Percentiles rank a stretch among this genome's conserved stretches.
phyloP scores from a whole-genome alignment of 2,888 invertebrate species.

The Phytoseiulus persimilis region DNA sequence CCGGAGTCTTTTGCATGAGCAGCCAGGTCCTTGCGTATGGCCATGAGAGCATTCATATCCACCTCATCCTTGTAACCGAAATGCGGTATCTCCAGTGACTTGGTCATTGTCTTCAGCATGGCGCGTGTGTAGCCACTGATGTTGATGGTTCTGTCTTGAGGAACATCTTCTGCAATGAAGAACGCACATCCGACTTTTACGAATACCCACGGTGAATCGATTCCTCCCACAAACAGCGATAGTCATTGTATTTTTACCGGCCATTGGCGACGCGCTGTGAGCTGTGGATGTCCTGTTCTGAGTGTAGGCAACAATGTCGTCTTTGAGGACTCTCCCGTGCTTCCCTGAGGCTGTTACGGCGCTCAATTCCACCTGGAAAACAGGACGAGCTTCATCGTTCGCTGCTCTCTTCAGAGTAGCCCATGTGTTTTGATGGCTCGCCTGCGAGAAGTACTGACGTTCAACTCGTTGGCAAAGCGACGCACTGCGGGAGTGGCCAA shows the following conservation, averaged over 20 bases:
- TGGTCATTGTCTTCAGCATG: conserved; percentile 94
- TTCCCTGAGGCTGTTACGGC: conserved; percentile 71
- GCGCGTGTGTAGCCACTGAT: conserved; percentile 75
- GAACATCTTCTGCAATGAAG: background rate
- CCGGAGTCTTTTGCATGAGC: conserved; percentile 54
- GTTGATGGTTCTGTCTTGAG: conserved; percentile 57
- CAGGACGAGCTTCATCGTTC: background rate
- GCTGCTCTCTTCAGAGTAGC: background rate
- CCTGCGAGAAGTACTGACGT: no score
- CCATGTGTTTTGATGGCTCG: no score
- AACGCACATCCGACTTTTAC: conserved; percentile 41
- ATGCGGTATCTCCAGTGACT: conserved; percentile 78
- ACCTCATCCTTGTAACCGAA: conserved; percentile 92
- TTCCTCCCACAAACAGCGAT: no score
- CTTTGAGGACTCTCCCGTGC: conserved; percentile 83
- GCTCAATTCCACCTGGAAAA: conserved; percentile 59
- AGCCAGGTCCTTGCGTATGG: conserved; percentile 61
- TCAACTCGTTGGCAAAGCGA: conserved; percentile 78
- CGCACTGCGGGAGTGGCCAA: conserved; percentile 90
- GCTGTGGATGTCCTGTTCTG: background rate
- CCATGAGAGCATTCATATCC: conserved; percentile 66
- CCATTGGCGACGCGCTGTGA: background rate
- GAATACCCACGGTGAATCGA: no score
- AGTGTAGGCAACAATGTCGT: conserved; percentile 72
- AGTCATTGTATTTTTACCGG: no score